A percentile compares a stretch with the other conserved stretches of the same genome.
These are phyloP conservation scores for Pyrgus malvae DNA, from an alignment of 2,888 invertebrate genomes.

Conservation along the genomic window DNA sequence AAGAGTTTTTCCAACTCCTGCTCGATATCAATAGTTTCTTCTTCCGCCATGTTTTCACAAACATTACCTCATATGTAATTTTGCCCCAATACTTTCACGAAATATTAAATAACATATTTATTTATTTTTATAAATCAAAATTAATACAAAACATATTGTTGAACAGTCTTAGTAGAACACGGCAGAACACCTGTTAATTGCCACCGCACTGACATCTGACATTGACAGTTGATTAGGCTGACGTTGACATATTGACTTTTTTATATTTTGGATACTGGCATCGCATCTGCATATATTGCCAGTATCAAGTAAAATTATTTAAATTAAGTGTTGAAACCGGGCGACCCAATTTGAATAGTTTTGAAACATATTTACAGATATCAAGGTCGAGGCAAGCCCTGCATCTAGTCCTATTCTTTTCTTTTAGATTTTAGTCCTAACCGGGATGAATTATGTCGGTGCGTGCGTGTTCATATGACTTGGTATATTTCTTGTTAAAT, in stretches of 20 bases:
- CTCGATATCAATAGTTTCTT: constrained; percentile 68
- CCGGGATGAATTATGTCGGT: too few relatives aligned
- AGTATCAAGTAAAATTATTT: too few relatives aligned
- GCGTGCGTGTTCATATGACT: too few relatives aligned
- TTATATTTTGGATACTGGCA: background rate
- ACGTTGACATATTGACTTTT: background rate
- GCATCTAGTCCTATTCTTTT: too few relatives aligned
- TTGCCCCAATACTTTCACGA: constrained; percentile 25
- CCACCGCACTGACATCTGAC: background rate
- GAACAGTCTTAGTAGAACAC: too few relatives aligned
- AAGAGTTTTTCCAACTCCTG: constrained; percentile 74
- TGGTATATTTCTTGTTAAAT: too few relatives aligned
- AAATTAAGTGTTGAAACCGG: too few relatives aligned
- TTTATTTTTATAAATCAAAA: background rate
- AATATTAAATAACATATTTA: background rate
- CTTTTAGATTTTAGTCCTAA: too few relatives aligned
- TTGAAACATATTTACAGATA: too few relatives aligned
- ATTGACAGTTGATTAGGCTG: background rate
- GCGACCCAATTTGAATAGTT: too few relatives aligned
- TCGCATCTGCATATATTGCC: too few relatives aligned
- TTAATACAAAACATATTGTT: constrained; percentile 10
- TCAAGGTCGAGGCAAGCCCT: too few relatives aligned
- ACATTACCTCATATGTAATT: constrained; percentile 43
- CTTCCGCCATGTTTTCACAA: constrained; percentile 57
- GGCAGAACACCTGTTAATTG: background rate